phyloP scores from a whole-genome alignment of 2,113 vertebrate genomes.

The Caranx ignobilis region DNA sequence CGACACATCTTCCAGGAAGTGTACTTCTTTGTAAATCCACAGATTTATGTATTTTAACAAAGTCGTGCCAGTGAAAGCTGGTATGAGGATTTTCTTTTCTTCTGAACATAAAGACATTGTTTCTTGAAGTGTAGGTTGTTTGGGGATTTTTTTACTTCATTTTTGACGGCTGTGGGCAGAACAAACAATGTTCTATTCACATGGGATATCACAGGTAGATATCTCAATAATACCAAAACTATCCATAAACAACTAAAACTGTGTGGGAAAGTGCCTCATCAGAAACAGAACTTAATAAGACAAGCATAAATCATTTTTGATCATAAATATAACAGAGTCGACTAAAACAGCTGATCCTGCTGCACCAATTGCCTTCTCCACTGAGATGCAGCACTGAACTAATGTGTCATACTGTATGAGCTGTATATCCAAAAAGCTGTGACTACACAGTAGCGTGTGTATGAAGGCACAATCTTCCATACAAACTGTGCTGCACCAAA shows the following conservation, averaged over 20 bases:
- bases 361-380: neutral
- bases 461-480: neutral
- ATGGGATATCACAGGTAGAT: neutral
- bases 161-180: neutral
- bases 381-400: slow-evolving; percentile 40
- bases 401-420: slow-evolving; percentile 25
- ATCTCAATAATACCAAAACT: slow-evolving; percentile 16
- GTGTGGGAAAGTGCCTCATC: neutral
- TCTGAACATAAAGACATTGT: neutral
- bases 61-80: no score
- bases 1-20: neutral
- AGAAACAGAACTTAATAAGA: neutral
- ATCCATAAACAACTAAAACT: neutral
- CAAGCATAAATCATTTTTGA: neutral
- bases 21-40: neutral
- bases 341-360: neutral
- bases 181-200: slow-evolving; percentile 3
- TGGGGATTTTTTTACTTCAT: neutral
- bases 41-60: no score
- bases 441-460: neutral
- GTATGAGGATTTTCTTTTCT: no score
- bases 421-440: slow-evolving; percentile 23
- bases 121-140: neutral
- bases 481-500: neutral
- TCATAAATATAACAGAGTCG: neutral